Evolutionary conservation across 2,888 invertebrate species (phyloP), one percentile per base, ranked within the genome.

Genomic region (Achlya flavicornis): DNA sequence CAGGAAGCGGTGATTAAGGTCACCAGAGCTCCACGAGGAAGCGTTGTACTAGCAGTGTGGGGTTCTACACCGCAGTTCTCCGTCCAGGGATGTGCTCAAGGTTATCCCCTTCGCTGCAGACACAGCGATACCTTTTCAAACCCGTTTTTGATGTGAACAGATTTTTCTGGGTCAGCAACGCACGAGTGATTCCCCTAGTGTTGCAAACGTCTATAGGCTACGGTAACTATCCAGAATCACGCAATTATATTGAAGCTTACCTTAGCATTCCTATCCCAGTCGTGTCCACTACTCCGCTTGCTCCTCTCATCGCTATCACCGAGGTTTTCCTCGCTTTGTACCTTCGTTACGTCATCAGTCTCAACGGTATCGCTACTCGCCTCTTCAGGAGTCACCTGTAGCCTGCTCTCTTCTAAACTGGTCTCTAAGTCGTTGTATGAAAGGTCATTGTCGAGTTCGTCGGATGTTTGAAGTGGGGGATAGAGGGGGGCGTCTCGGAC

Each of bases 401-500:
- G 68, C 61, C 71, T 76, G 66, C 70, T 84, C 62, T 82, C 81
- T 72, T 85, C 86, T 59, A 86, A 80, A 66, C 77, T 85, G 16
- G 85, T 82, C 75, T 85, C 86, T 62, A 80, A 72, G 66, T 87
- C 84, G 63, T 78, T 74, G 75, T 74, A 76, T 64, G 76, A 72
- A 58, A 72, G 72, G 65, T 77, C 76, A 41, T 57, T 67, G 62
- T 72, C 67, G 69, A 74, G 72, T 67, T 72, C 71, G 64, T 66
- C 64, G 62, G 77, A 65, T 68, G 72, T 60, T 64, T 80, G 81
- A 62, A 89, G 84, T 59, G 85, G 80, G 33, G 88, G 87, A 68
- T 88, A 88, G 64, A 87, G 86, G 10, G 90, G 89, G 4, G 84
- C 89, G 64, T 89, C 89, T 10, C 88, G 86, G 64, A 90, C 80